These are phyloP conservation scores for Psittacula derbiana DNA, from an alignment of 2,797 vertebrate genomes.

Conservation along the genomic window DNA sequence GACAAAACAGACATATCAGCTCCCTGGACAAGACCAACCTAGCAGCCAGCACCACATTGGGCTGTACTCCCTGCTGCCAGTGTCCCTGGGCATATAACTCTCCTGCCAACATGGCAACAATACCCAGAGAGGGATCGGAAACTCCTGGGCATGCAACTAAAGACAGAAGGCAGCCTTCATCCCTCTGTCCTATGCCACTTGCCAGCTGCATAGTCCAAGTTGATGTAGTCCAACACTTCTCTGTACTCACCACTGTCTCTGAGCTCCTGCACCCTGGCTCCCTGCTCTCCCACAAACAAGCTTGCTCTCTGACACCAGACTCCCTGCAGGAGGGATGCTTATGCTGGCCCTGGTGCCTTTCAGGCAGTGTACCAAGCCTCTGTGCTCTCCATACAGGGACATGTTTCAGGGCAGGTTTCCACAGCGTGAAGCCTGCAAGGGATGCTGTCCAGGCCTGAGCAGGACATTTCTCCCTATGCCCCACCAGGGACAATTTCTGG, in stretches of 20 bases:
- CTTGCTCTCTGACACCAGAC: not conserved
- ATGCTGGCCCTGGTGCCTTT: not conserved
- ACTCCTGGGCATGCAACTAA: not conserved
- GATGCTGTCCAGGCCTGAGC: not conserved
- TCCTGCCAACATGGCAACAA: rapidly evolving
- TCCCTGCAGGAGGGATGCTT: not conserved
- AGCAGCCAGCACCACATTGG: rapidly evolving
- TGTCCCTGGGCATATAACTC: not conserved
- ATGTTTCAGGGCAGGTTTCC: rapidly evolving
- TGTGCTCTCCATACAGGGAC: rapidly evolving
- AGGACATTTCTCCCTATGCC: rapidly evolving
- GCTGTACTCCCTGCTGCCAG: rapidly evolving
- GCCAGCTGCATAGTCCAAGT: not conserved
- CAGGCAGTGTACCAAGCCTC: rapidly evolving
- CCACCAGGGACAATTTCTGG: rapidly evolving
- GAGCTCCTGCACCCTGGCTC: not conserved
- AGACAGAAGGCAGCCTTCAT: not conserved
- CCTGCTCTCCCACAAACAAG: not conserved
- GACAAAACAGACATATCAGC: not conserved
- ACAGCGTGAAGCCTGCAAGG: rapidly evolving
- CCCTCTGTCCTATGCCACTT: rapidly evolving
- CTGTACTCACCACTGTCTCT: rapidly evolving
- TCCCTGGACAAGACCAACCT: not conserved
- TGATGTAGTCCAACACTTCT: not conserved
- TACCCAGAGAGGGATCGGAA: not conserved